These are phyloP conservation scores for Hippopotamyrus pictus DNA, from an alignment of 2,797 vertebrate species.

Conservation along the genomic window DNA sequence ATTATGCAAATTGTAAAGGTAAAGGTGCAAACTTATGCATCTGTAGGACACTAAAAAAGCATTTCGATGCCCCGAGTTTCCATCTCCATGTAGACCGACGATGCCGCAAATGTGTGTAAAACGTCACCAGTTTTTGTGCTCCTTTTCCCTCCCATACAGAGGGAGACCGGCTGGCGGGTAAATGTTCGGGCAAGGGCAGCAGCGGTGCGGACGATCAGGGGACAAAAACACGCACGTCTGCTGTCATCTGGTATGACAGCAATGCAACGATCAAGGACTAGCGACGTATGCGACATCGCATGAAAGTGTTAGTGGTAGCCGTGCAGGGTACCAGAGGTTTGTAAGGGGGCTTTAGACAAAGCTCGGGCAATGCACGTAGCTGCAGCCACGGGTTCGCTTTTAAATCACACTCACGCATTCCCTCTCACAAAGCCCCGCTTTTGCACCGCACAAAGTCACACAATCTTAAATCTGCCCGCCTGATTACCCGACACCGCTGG, in stretches of 20 bases:
- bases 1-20: no score
- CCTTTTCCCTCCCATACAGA: background rate
- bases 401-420: background rate
- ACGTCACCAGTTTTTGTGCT: constrained; percentile 20
- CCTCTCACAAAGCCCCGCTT: background rate
- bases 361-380: background rate
- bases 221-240: background rate
- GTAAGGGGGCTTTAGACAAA: background rate
- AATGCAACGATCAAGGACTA: background rate
- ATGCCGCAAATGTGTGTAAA: background rate
- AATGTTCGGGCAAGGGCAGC: constrained; percentile 8
- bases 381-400: background rate
- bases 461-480: background rate
- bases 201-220: background rate
- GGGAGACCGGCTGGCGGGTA: constrained; percentile 20
- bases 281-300: background rate
- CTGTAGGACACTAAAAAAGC: background rate
- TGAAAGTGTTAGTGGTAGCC: background rate
- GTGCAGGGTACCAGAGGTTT: background rate
- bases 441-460: background rate
- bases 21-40: background rate
- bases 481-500: constrained; percentile 18
- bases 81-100: background rate
- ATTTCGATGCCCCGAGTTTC: no score
- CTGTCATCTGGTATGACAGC: background rate